These are phyloP conservation scores for Eupithecia pulchellata DNA, from an alignment of 2,888 invertebrate genomes.

Conservation along the genomic window DNA sequence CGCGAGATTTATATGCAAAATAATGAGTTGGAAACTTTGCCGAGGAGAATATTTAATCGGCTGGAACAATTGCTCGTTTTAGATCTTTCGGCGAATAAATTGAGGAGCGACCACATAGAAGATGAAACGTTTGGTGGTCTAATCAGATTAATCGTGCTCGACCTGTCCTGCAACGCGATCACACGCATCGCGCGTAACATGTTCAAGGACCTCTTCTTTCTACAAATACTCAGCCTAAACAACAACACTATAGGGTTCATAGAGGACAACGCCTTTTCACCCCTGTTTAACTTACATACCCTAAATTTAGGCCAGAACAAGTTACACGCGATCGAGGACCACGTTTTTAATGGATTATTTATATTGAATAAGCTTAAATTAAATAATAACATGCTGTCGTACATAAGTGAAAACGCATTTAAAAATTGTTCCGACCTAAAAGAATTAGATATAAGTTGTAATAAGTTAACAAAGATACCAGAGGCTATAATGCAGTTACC, in stretches of 20 bases:
- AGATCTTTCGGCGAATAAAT: conserved; percentile 93
- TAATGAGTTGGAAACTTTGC: conserved; percentile 93
- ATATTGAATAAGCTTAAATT: conserved; percentile 93
- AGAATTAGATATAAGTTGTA: conserved; percentile 95
- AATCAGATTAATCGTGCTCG: conserved; percentile 93
- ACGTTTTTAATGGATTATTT: conserved; percentile 93
- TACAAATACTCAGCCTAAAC: conserved; percentile 93
- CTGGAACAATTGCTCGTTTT: conserved; percentile 94
- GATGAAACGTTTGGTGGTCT: conserved; percentile 94
- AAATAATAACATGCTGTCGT: conserved; percentile 92
- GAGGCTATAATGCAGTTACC: conserved; percentile 92
- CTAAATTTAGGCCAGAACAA: conserved; percentile 95
- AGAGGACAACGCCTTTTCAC: conserved; percentile 94
- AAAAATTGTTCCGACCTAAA: conserved; percentile 94
- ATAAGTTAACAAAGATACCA: conserved; percentile 93
- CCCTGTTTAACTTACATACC: conserved; percentile 95
- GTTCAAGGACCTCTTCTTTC: conserved; percentile 94
- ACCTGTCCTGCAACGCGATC: conserved; percentile 93
- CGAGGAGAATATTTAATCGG: conserved; percentile 93
- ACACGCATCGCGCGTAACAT: conserved; percentile 92
- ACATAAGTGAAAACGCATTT: conserved; percentile 91
- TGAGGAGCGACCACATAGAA: conserved; percentile 94
- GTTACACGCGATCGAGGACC: conserved; percentile 91
- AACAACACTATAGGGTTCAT: conserved; percentile 94
- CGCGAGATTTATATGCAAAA: conserved; percentile 94